phyloP scores from a whole-genome alignment of 2,113 vertebrate species.

The Cathartes aura region DNA sequence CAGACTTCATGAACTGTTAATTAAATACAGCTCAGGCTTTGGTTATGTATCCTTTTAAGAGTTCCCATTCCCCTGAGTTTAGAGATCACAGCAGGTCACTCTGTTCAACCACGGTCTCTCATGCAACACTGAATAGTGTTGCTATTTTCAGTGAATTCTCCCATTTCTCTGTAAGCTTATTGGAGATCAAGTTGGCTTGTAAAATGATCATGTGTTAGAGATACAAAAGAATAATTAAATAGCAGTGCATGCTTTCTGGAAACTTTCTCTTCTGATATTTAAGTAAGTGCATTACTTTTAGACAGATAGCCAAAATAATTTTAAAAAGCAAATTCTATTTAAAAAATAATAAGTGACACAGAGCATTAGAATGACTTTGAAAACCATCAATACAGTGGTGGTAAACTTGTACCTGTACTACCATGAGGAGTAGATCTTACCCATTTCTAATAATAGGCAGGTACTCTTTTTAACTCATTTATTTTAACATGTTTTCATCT shows the following conservation, averaged over 20 bases:
- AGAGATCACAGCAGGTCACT: neutral
- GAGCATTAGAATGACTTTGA: neutral
- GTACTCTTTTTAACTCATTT: neutral
- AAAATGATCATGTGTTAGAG: neutral
- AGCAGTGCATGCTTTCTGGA: neutral
- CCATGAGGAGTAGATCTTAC: neutral
- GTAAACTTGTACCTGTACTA: neutral
- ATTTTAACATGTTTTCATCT: neutral
- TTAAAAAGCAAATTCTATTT: neutral
- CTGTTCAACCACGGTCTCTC: neutral
- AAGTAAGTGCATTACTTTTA: neutral
- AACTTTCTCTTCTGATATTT: neutral
- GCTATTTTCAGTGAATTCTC: conserved; percentile 18
- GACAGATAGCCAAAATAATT: neutral
- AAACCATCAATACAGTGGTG: neutral
- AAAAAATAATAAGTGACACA: neutral
- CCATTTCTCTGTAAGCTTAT: neutral
- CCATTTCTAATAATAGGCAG: neutral
- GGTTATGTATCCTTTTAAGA: neutral
- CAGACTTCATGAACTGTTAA: conserved; percentile 10
- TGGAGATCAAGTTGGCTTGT: neutral
- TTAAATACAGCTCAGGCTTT: conserved; percentile 28
- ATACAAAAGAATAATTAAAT: conserved; percentile 29
- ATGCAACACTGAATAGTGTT: neutral
- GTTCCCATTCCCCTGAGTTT: neutral